phyloP scores from a whole-genome alignment of 2,888 invertebrate species.

The Drosophila pegasa region DNA sequence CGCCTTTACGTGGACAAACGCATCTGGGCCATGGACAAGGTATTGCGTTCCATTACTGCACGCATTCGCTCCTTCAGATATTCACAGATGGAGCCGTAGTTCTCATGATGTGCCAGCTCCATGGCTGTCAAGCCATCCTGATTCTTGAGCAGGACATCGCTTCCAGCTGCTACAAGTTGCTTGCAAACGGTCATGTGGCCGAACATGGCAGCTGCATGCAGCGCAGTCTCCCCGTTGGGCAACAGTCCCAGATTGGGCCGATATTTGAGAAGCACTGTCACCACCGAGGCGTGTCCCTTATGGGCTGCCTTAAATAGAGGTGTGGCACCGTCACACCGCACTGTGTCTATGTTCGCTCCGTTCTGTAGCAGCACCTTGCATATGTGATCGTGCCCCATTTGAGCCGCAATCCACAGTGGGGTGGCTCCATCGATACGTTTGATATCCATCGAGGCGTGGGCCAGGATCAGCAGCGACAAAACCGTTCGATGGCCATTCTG shows the following conservation, averaged over 20 bases:
- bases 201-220: slow-evolving; percentile 96
- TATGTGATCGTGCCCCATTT: slow-evolving; percentile 96
- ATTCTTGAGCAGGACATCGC: slow-evolving; percentile 89
- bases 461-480: slow-evolving; percentile 89
- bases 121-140: slow-evolving; percentile 89
- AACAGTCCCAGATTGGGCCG: slow-evolving; percentile 92
- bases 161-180: slow-evolving; percentile 89
- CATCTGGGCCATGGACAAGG: slow-evolving; percentile 52
- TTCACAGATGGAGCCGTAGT: slow-evolving; percentile 83
- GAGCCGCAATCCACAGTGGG: slow-evolving; percentile 97
- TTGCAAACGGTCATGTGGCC: slow-evolving; percentile 93
- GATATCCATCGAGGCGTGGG: slow-evolving; percentile 90
- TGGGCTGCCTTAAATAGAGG: slow-evolving; percentile 97
- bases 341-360: slow-evolving; percentile 92
- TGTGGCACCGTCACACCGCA: slow-evolving; percentile 96
- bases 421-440: slow-evolving; percentile 94
- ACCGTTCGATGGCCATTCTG: slow-evolving; percentile 96
- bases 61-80: slow-evolving; percentile 83
- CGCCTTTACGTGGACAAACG: slow-evolving; percentile 60
- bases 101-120: slow-evolving; percentile 87
- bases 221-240: slow-evolving; percentile 95
- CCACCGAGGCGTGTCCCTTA: slow-evolving; percentile 95
- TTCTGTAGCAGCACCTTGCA: slow-evolving; percentile 91
- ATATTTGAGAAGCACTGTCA: slow-evolving; percentile 92
- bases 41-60: slow-evolving; percentile 59